Base-by-base conservation (phyloP, 2,113 vertebrate species). In the Toxotes chatareus region DNA sequence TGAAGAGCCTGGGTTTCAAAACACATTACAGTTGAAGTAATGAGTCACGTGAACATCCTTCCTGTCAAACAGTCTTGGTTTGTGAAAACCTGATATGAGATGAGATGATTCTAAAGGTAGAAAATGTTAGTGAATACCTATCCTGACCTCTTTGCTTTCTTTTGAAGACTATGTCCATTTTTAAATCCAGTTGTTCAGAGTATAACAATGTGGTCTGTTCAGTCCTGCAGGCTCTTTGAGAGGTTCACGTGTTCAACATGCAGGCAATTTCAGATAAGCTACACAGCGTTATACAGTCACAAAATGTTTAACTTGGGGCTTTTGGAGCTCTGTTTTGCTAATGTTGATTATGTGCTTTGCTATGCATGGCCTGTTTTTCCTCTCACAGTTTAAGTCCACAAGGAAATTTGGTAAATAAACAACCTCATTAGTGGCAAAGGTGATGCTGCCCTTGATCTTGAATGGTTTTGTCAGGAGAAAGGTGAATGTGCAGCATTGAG, bases 371-470 rank as follows among this genome's bases (percentile, higher is more conserved):
- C 83, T 57, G 85, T 89, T 85, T 76, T 67, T 73, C 86, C 86
- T 56, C 86, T 73, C 84, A 40, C 38, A 80, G 66, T 72, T 81
- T 68, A 63, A 76, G 85, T 88, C 90, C 87, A 80, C 79, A 69
- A 90, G 91, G 88, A 92, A 91, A 93, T 94, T 87, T 89, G 62
- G 73, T 85, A 88, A 89, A 90, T 93, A 92, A 92, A 92, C 90
- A 86, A 68, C 68, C 91, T 92, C 86, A 90, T 92, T 92, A 93
- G 88, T 83, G 79, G 87, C 82, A 89, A 90, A 92, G 92, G 91
- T 93, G 93, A 90, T 79, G 79, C 40, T 74, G 92, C 79, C 93
- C 91, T 93, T 93, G 91, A 90, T 91, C 56, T 65, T 75, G 76
- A 90, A 83, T 80, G 84, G 60, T 81, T 89, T 64, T 83, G 68